These are phyloP conservation scores for Mythimna albipuncta DNA, from an alignment of 2,888 invertebrate genomes.

Conservation along the genomic window DNA sequence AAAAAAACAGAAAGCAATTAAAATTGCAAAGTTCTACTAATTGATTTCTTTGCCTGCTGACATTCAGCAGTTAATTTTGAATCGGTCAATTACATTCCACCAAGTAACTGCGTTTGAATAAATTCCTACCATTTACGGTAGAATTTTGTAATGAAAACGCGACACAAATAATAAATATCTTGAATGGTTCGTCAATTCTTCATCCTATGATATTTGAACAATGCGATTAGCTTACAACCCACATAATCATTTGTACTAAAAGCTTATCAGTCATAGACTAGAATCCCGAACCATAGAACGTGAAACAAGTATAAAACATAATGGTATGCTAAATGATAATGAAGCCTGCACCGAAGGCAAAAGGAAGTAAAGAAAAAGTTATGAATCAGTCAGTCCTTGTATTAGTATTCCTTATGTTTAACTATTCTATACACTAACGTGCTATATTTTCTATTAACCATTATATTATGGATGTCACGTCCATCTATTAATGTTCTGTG, in stretches of 20 bases:
- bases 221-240: neutral
- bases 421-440: conserved; percentile 36
- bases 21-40: neutral
- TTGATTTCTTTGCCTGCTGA: conserved; percentile 7
- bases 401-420: conserved; percentile 44
- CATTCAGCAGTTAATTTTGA: neutral
- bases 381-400: conserved; percentile 45
- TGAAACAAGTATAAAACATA: conserved; percentile 1
- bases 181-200: neutral
- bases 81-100: neutral
- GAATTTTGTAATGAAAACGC: neutral
- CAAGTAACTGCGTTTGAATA: neutral
- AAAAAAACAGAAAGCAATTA: conserved; percentile 12
- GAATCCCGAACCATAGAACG: conserved; percentile 2
- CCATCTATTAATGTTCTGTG: conserved; percentile 50
- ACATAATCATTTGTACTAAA: conserved; percentile 3
- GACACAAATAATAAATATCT: neutral
- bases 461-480: conserved; percentile 43
- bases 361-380: conserved; percentile 58
- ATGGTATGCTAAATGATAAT: conserved; percentile 32
- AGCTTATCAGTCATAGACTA: conserved; percentile 29
- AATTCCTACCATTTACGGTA: neutral
- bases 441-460: conserved; percentile 42
- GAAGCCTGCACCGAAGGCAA: conserved; percentile 24
- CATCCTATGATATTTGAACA: neutral